These are phyloP conservation scores for Sweltsa coloradensis DNA, from an alignment of 1,140 invertebrate species.

Conservation along the genomic window DNA sequence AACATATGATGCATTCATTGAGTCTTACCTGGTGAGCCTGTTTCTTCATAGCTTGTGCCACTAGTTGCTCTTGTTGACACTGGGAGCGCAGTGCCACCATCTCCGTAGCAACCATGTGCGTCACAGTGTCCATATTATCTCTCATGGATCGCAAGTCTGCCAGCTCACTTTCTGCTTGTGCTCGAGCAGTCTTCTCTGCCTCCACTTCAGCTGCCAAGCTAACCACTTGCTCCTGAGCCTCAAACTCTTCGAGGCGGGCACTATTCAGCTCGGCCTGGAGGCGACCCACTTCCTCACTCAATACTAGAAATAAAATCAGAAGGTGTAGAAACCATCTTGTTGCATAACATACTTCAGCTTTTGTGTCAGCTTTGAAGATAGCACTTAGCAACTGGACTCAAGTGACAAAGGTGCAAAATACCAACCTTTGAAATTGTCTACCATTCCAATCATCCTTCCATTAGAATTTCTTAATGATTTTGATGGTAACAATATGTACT, in stretches of 20 bases:
- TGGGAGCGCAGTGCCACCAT: conserved; percentile 42
- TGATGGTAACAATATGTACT: no score
- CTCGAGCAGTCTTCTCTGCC: conserved; percentile 34
- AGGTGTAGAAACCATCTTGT: no score
- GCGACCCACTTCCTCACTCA: conserved; percentile 46
- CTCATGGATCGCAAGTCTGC: conserved; percentile 39
- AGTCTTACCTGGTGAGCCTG: conserved; percentile 31
- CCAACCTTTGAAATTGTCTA: no score
- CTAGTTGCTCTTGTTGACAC: conserved; percentile 43
- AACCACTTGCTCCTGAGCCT: conserved; percentile 46
- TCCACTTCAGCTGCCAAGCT: conserved; percentile 31
- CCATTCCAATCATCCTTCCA: no score
- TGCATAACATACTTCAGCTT: no score
- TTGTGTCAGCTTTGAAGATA: no score
- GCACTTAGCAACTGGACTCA: no score
- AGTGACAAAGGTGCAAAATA: no score
- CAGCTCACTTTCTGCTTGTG: conserved; percentile 32
- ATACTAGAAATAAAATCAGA: conserved; percentile 1
- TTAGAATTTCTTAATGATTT: no score
- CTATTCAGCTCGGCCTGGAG: conserved; percentile 52
- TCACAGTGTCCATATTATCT: conserved; percentile 46
- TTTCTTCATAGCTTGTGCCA: conserved; percentile 35
- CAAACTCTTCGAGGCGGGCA: conserved; percentile 51
- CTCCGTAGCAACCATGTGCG: conserved; percentile 49
- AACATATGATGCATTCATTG: no score